These are phyloP conservation scores for Diacarnus erythraeanus DNA, from an alignment of 37 sponge, comb jelly and placozoan genomes.

Conservation along the genomic window DNA sequence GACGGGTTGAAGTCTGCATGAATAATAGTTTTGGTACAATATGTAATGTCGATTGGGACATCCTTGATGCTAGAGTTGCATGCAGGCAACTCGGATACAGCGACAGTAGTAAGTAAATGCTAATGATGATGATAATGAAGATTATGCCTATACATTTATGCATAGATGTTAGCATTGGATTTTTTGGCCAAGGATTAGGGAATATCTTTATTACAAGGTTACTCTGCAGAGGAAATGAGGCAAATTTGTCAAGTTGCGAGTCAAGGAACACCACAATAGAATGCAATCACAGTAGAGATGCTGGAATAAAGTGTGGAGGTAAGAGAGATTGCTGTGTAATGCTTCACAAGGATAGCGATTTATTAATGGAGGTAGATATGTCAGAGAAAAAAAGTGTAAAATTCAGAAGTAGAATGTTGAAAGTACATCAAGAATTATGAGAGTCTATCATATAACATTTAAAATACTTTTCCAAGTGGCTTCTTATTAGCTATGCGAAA, in stretches of 20 bases:
- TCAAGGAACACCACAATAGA: background rate
- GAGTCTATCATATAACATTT: too few relatives aligned
- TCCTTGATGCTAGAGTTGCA: background rate
- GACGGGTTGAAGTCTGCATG: conserved; percentile 14
- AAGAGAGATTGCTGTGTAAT: too few relatives aligned
- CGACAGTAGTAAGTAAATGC: background rate
- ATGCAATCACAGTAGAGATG: conserved; percentile 15
- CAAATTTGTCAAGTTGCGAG: background rate
- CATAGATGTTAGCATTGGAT: background rate
- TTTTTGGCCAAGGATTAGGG: background rate
- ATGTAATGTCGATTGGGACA: conserved; percentile 9
- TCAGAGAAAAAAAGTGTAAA: too few relatives aligned
- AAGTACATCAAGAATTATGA: too few relatives aligned
- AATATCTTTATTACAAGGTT: background rate
- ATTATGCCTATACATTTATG: background rate
- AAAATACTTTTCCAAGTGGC: too few relatives aligned
- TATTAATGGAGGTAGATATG: too few relatives aligned
- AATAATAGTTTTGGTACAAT: background rate
- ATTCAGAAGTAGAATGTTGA: too few relatives aligned
- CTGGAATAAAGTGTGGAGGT: conserved; percentile 31
- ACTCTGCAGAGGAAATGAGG: background rate
- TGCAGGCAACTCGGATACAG: conserved; percentile 19
- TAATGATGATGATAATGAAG: background rate
- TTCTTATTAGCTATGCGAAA: too few relatives aligned
- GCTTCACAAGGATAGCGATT: too few relatives aligned